phyloP scores from a whole-genome alignment of 2,888 invertebrate genomes.

The Polydrusus tereticollis region DNA sequence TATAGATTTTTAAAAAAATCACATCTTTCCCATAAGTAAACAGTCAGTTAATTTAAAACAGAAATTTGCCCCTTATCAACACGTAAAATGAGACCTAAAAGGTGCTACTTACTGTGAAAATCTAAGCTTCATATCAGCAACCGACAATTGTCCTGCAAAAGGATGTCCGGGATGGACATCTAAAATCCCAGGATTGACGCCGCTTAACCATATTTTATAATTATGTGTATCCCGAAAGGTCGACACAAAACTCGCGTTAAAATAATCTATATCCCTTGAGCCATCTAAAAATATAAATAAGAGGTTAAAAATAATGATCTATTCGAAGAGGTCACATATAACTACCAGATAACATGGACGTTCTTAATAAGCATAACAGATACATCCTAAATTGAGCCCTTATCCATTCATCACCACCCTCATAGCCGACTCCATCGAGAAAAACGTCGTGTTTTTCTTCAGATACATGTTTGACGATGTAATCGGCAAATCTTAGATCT shows the following conservation, averaged over 20 bases:
- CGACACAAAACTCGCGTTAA: constrained; percentile 85
- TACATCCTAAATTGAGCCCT: constrained; percentile 93
- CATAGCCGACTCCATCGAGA: constrained; percentile 83
- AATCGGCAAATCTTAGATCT: constrained; percentile 95
- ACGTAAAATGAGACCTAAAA: neutral
- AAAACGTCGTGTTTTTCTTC: constrained; percentile 78
- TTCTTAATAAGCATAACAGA: constrained; percentile 83
- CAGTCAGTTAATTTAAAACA: too few species aligned
- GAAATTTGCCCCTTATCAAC: neutral
- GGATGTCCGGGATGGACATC: constrained; percentile 88
- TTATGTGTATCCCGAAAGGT: constrained; percentile 92
- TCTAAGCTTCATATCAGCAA: constrained; percentile 93
- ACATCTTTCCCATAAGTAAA: too few species aligned
- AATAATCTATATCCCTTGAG: constrained; percentile 87
- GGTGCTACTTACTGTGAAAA: constrained; percentile 84
- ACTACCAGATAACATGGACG: constrained; percentile 80
- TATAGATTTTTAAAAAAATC: too few species aligned
- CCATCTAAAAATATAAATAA: constrained; percentile 70
- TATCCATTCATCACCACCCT: constrained; percentile 98
- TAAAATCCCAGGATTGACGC: constrained; percentile 76
- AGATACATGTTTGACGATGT: constrained; percentile 82
- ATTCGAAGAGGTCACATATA: too few species aligned
- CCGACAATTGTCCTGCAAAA: constrained; percentile 93
- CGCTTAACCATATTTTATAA: constrained; percentile 86
- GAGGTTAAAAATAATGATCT: neutral